phyloP scores from a whole-genome alignment of 2,797 vertebrate species.

The Syndactyla subalaris region DNA sequence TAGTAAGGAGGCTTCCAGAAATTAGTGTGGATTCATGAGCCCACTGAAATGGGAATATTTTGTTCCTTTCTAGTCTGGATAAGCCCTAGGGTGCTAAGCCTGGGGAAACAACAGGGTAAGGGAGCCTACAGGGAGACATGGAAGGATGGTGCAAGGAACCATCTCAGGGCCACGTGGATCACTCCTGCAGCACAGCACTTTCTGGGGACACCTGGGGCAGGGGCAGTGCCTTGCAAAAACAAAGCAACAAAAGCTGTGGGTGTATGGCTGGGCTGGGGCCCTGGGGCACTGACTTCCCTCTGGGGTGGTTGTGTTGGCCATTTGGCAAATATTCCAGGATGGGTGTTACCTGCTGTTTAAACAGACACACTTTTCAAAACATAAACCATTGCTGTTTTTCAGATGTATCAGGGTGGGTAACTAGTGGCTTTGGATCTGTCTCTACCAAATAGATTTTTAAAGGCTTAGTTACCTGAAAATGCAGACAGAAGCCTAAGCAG shows the following conservation, averaged over 20 bases:
- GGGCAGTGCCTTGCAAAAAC: background rate
- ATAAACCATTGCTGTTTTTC: background rate
- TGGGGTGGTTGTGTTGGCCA: accelerated
- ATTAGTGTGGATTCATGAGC: background rate
- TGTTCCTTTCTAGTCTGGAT: background rate
- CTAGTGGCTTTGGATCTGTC: background rate
- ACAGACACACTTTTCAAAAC: background rate
- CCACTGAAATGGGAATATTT: background rate
- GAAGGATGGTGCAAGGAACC: background rate
- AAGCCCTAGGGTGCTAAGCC: accelerated
- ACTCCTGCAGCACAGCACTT: accelerated
- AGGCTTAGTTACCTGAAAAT: background rate
- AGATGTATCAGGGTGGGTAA: accelerated
- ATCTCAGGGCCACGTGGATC: accelerated
- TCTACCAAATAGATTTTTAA: background rate
- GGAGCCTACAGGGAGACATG: background rate
- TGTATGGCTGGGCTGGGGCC: background rate
- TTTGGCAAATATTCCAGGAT: background rate
- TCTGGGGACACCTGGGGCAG: background rate
- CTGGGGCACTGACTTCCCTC: background rate
- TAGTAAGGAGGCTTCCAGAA: background rate
- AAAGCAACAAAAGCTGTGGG: background rate
- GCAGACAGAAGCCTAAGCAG: background rate
- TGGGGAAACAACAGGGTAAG: background rate
- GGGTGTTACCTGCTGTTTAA: background rate